Percentiles rank a stretch among this genome's conserved stretches.
phyloP scores from a whole-genome alignment of 2,888 invertebrate species.

The Heteropelma amictum region DNA sequence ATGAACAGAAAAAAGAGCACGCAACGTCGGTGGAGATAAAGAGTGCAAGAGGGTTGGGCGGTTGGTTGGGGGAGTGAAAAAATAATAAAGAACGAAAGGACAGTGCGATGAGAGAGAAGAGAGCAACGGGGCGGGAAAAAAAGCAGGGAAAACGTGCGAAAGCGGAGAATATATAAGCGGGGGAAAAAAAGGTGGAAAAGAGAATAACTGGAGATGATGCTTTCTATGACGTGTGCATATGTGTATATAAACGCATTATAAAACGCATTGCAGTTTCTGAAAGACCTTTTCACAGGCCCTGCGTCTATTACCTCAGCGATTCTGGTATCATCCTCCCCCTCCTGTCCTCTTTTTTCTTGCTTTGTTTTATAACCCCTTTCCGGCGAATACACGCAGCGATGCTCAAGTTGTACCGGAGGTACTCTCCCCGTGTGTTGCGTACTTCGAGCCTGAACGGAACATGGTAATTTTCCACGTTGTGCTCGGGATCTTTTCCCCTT shows the following conservation, averaged over 20 bases:
- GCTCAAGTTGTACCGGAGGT: too few relatives aligned
- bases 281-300: conserved; percentile 19
- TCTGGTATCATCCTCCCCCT: background rate
- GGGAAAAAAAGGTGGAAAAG: conserved; percentile 30
- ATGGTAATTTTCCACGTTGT: conserved; percentile 50
- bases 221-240: conserved; percentile 1
- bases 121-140: background rate
- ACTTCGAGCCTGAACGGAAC: conserved; percentile 19
- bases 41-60: conserved; percentile 15
- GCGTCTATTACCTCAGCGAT: conserved; percentile 24
- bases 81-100: conserved; percentile 30
- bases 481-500: conserved; percentile 43
- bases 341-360: conserved; percentile 48
- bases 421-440: conserved; percentile 35
- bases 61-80: conserved; percentile 11
- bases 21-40: conserved; percentile 18
- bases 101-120: background rate
- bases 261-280: conserved; percentile 40
- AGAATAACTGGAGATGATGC: conserved; percentile 5
- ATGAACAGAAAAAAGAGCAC: conserved; percentile 59
- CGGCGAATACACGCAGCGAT: too few relatives aligned
- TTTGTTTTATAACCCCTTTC: too few relatives aligned
- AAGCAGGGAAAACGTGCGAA: conserved; percentile 13
- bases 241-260: conserved; percentile 27
- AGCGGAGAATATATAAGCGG: conserved; percentile 30